Evolutionary conservation across 2,888 invertebrate species (phyloP).

Genomic region (Drosophila cognata): DNA sequence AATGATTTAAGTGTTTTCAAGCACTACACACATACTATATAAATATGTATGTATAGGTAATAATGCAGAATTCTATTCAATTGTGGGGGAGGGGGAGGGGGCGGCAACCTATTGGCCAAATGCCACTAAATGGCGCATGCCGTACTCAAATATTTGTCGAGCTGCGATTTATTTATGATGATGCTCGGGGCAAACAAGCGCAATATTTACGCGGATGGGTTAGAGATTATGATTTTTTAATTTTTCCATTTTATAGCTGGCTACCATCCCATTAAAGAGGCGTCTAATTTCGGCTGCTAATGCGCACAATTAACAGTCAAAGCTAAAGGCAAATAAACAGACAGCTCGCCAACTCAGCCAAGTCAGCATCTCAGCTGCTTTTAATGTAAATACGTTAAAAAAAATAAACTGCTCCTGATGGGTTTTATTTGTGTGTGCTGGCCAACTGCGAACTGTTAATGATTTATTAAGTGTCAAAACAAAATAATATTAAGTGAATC

Average conservation of each 20-base stretch:
- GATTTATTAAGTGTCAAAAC: conserved; percentile 74
- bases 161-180: conserved; percentile 75
- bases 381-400: conserved; percentile 46
- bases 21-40: not conserved
- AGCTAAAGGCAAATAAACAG: conserved; percentile 66
- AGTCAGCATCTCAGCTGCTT: conserved; percentile 10
- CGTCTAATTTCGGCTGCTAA: conserved; percentile 67
- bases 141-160: conserved; percentile 62
- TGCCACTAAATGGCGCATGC: conserved; percentile 51
- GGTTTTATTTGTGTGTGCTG: conserved; percentile 37
- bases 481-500: conserved; percentile 49
- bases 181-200: conserved; percentile 70
- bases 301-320: conserved; percentile 71
- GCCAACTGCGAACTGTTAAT: conserved; percentile 46
- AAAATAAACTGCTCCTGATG: conserved; percentile 9
- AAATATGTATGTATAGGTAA: not conserved
- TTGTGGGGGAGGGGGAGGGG: not conserved
- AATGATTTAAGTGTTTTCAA: not conserved
- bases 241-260: conserved; percentile 15
- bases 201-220: conserved; percentile 69
- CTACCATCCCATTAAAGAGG: conserved; percentile 44
- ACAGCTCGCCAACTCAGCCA: conserved; percentile 2
- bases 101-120: conserved; percentile 23
- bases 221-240: conserved; percentile 52
- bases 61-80: not conserved